These are phyloP conservation scores for Blomia tropicalis DNA, from an alignment of 2,888 invertebrate genomes.

Conservation along the genomic window DNA sequence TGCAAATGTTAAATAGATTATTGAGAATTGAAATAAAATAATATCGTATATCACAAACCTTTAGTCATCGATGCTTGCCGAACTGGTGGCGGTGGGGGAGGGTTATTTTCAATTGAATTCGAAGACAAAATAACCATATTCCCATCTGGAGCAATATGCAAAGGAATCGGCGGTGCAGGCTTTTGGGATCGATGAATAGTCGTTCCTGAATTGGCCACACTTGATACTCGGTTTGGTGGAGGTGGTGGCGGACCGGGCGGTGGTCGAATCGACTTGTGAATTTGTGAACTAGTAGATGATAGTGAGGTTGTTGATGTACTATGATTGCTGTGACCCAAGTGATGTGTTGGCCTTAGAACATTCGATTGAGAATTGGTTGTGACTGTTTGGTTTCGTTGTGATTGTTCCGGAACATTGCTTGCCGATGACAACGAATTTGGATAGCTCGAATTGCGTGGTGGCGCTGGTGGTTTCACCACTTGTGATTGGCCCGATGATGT, in stretches of 20 bases:
- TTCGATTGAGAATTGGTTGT: slow-evolving; percentile 23
- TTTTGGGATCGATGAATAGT: slow-evolving; percentile 40
- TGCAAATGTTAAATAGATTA: not conserved
- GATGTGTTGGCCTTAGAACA: not conserved
- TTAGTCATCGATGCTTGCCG: slow-evolving; percentile 45
- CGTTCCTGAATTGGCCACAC: slow-evolving; percentile 34
- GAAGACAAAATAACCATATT: not conserved
- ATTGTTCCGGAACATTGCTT: not conserved
- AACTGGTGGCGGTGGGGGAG: slow-evolving; percentile 43
- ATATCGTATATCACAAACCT: not conserved
- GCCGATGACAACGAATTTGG: slow-evolving; percentile 10
- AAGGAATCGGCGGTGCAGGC: slow-evolving; percentile 38
- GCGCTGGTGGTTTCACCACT: slow-evolving; percentile 16
- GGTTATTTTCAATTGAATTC: not conserved
- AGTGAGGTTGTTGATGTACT: slow-evolving; percentile 24
- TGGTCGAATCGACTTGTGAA: slow-evolving; percentile 25
- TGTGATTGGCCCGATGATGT: not conserved
- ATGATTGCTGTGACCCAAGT: not conserved
- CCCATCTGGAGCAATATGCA: slow-evolving; percentile 33
- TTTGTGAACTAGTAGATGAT: not conserved
- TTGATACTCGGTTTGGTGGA: slow-evolving; percentile 17
- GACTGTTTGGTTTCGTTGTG: slow-evolving; percentile 17
- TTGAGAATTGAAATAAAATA: not conserved
- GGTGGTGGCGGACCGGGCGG: slow-evolving; percentile 24
- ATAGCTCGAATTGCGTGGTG: not conserved